Evolutionary conservation across 92 coral and sea anemone species (phyloP).

Genomic region (Meandrina meandrites): DNA sequence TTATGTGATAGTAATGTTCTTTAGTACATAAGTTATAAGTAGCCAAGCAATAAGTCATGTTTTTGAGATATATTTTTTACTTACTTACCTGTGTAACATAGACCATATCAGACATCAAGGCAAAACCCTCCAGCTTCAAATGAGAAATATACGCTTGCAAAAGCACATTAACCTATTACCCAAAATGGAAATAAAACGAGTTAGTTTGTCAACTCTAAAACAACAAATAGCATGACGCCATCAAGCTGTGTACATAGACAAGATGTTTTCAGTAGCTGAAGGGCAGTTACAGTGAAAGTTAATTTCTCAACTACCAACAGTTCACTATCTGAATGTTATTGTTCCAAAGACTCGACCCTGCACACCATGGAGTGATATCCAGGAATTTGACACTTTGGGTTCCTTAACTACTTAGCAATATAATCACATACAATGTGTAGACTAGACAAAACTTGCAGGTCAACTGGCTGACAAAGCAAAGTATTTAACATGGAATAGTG

Average conservation of each 20-base stretch:
- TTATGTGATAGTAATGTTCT: no score
- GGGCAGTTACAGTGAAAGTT: not conserved
- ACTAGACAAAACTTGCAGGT: not conserved
- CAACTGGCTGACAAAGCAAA: not conserved
- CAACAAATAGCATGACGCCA: not conserved
- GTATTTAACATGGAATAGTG: not conserved
- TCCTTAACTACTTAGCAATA: not conserved
- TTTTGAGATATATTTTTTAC: not conserved
- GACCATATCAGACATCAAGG: constrained; percentile 97
- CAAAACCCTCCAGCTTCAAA: constrained; percentile 94
- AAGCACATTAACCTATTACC: constrained; percentile 83
- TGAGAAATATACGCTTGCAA: constrained; percentile 96
- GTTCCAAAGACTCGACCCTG: constrained; percentile 56
- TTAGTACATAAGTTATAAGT: no score
- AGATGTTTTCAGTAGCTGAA: constrained; percentile 17
- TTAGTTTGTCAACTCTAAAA: not conserved
- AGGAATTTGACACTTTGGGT: constrained; percentile 57
- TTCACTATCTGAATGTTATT: constrained; percentile 14
- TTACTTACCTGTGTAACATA: constrained; percentile 89
- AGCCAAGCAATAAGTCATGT: no score
- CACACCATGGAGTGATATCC: not conserved
- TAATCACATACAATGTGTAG: not conserved
- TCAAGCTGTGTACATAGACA: no score
- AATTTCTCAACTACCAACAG: not conserved
- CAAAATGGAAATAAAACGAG: not conserved